A percentile compares a stretch with the other conserved stretches of the same genome.
phyloP scores from a whole-genome alignment of 35 echinoderm and acorn worm genomes.

The Strongylocentrotus purpuratus region DNA sequence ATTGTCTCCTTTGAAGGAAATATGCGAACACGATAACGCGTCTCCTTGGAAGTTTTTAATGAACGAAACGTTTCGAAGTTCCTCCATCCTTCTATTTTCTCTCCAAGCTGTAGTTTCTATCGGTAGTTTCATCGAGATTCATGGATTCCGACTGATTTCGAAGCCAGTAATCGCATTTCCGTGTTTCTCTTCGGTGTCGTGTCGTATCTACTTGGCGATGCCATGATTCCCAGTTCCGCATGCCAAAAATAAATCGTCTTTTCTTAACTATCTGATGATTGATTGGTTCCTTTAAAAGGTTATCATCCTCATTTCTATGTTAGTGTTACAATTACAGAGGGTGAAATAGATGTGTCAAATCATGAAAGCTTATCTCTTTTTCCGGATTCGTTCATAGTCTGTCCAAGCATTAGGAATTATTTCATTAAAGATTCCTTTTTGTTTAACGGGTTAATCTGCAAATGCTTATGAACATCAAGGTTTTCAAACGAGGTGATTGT shows the following conservation, averaged over 20 bases:
- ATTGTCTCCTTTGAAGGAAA: not conserved
- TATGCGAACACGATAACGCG: not conserved
- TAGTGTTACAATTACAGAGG: no score
- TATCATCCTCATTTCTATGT: no score
- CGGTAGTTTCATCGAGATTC: not conserved
- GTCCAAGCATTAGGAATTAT: no score
- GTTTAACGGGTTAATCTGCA: no score
- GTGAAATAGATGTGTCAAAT: no score
- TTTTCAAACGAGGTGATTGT: no score
- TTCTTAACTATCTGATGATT: no score
- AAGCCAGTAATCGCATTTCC: constrained; percentile 12
- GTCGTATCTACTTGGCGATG: not conserved
- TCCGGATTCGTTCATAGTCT: not conserved
- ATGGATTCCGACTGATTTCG: not conserved
- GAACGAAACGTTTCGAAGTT: not conserved
- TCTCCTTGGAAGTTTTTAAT: constrained; percentile 3
- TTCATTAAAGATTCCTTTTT: no score
- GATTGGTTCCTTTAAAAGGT: no score
- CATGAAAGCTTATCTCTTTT: no score
- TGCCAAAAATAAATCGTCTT: no score
- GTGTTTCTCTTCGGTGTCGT: not conserved
- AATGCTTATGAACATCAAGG: no score
- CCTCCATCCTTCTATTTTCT: not conserved
- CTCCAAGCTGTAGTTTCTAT: not conserved
- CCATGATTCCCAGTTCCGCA: not conserved